Evolutionary conservation across 2,888 invertebrate species (phyloP).

Genomic region (Sisyra terminalis): DNA sequence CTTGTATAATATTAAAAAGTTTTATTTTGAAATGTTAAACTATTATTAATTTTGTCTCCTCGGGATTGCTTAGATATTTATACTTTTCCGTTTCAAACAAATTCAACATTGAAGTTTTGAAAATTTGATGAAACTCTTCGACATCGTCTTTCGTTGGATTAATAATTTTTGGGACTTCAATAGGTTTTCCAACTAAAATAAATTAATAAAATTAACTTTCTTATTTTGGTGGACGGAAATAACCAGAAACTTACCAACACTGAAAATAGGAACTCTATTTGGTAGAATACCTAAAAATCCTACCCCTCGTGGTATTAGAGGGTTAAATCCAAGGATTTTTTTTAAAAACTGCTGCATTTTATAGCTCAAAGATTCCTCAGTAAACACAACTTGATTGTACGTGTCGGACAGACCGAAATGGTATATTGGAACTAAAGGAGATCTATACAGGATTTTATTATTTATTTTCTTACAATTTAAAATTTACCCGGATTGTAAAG

Average conservation of each 20-base stretch:
- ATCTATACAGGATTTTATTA: too few species aligned
- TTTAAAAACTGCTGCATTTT: slow-evolving; percentile 45
- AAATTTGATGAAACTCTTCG: slow-evolving; percentile 50
- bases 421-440: slow-evolving; percentile 63
- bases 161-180: slow-evolving; percentile 45
- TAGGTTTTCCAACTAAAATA: slow-evolving; percentile 56
- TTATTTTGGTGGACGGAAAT: too few species aligned
- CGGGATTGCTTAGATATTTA: slow-evolving; percentile 43
- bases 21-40: too few species aligned
- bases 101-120: slow-evolving; percentile 41
- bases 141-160: slow-evolving; percentile 58
- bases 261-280: slow-evolving; percentile 51
- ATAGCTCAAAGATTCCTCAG: slow-evolving; percentile 44
- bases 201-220: slow-evolving; percentile 12
- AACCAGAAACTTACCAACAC: slow-evolving; percentile 68
- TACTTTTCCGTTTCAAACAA: slow-evolving; percentile 63
- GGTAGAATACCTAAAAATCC: slow-evolving; percentile 61
- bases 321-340: slow-evolving; percentile 45
- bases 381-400: slow-evolving; percentile 45
- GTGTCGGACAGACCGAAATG: slow-evolving; percentile 74
- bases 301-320: slow-evolving; percentile 50
- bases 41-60: slow-evolving; percentile 19
- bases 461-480: too few species aligned
- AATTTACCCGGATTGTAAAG: slow-evolving; percentile 46
- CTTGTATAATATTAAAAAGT: too few species aligned